Evolutionary conservation across 2,888 invertebrate genomes (phyloP), one percentile per base, ranked within the genome.

Genomic region (Trilocha varians): DNA sequence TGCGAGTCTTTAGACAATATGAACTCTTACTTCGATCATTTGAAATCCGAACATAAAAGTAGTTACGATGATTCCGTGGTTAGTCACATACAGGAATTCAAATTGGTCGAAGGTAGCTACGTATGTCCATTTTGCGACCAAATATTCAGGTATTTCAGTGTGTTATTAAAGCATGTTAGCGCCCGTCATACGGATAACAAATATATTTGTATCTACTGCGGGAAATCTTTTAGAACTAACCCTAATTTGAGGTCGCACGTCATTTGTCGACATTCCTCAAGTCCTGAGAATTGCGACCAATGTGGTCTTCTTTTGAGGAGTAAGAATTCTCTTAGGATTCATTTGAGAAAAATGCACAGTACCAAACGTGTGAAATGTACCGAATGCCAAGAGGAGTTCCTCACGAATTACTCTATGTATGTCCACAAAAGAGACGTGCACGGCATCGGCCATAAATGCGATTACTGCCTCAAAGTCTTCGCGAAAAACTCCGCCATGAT

Each of bases 191-290:
- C 70, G 0, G 70, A 72, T 5, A 78, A 78, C 45, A 73, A 65
- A 40, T 63, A 64, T 13, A 70, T 78, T 34, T 79, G 79, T 38
- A 60, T 70, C 5, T 70, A 70, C 25, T 79, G 79, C 33, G 79
- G 79, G 0, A 61, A 64, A 36, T 54, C 69, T 0, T 79, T 78
- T 38, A 55, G 76, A 15, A 70, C 70, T 1, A 66, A 70, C 32
- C 67, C 75, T 0, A 78, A 70, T 48, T 59, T 79, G 16, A 55
- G 80, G 9, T 64, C 70, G 0, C 80, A 78, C 36, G 55, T 76
- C 4, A 53, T 63, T 1, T 54, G 68, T 1, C 54, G 59, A 0
- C 78, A 79, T 35, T 74, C 13, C 2, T 4, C 55, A 0, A 59
- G 53, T 0, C 57, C 55, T 3, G 61, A 63, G 38, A 70, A 70